Percentiles rank a stretch among this genome's conserved stretches.
phyloP scores from a whole-genome alignment of 2,888 invertebrate genomes.

The Apotomis capreana region DNA sequence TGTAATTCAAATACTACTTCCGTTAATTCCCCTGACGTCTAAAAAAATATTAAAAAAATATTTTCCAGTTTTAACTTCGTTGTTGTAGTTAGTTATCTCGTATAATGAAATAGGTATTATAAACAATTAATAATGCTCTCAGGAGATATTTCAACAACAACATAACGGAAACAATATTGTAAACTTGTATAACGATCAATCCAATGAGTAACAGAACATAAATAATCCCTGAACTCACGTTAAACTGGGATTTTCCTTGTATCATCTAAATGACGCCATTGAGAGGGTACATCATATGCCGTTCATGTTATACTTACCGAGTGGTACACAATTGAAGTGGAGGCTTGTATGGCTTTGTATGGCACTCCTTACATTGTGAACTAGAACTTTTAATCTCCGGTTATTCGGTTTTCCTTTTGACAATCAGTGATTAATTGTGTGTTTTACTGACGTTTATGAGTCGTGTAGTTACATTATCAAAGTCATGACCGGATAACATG shows the following conservation, averaged over 20 bases:
- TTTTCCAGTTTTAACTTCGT: too few relatives aligned
- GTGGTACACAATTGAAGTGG: conserved; percentile 52
- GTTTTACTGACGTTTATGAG: background rate
- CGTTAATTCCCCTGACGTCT: too few relatives aligned
- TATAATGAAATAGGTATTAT: too few relatives aligned
- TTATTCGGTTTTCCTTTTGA: conserved; percentile 9
- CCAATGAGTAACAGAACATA: conserved; percentile 14
- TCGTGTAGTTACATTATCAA: too few relatives aligned
- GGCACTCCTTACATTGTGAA: conserved; percentile 41
- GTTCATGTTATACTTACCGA: conserved; percentile 50
- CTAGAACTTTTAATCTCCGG: conserved; percentile 12
- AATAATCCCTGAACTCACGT: conserved; percentile 24
- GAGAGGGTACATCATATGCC: conserved; percentile 44
- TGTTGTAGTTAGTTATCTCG: too few relatives aligned
- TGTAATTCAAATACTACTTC: too few relatives aligned
- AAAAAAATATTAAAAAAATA: too few relatives aligned
- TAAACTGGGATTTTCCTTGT: conserved; percentile 30
- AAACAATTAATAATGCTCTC: too few relatives aligned
- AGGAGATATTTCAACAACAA: background rate
- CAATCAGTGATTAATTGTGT: conserved; percentile 1
- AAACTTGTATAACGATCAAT: background rate
- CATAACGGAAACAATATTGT: too few relatives aligned
- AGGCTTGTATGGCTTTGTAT: conserved; percentile 52
- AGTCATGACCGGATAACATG: too few relatives aligned
- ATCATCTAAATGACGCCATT: conserved; percentile 24